Evolutionary conservation across 2,113 vertebrate genomes (phyloP), one percentile per base, ranked within the genome.

Genomic region (Lipotes vexillifer): DNA sequence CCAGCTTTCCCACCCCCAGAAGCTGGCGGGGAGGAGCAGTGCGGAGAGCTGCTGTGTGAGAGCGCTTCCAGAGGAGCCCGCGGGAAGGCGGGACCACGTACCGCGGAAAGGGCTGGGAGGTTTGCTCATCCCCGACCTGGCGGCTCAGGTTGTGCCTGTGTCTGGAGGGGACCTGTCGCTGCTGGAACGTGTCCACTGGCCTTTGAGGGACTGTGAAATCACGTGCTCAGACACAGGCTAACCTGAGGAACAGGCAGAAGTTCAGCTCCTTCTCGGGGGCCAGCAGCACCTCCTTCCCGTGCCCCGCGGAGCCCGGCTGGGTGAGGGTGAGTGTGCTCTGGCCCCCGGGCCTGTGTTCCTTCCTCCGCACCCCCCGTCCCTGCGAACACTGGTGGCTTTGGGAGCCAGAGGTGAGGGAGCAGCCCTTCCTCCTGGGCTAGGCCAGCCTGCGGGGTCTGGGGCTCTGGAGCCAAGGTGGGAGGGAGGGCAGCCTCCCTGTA

Each of bases 161-260:
- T 25, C 49, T 20, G 36, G 44, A n/a, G 12, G 36, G 21, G 17
- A 52, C 18, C 63, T 20, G 0, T 44, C 25, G 33, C n/a, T 52
- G 69, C 25, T 27, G 17, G 29, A 27, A 15, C 0, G 15, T 23
- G 20, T 27, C n/a, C 65, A 23, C 5, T 52, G 36, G 41, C 25
- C 63, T 3, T 2, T 1, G 11, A 17, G 14, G 3, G 23, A 21
- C 55, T 23, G 78, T 81, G 95, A 57, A 87, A 1, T 12, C 75
- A 1, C 20, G 20, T 21, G 21, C 89, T 96, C 65, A 13, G 61
- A 8, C 49, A 17, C 17, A 49, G 69, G 33, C 46, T 5, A 33
- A n/a, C 71, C 41, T 46, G 92, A 88, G 91, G 33, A 71, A 20
- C 72, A 38, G 88, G 83, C 17, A 68, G 68, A 84, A 31, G 8